Percentiles rank a stretch among this genome's conserved stretches.
These are phyloP conservation scores for Willisornis vidua DNA, from an alignment of 2,113 vertebrate genomes.

Conservation along the genomic window DNA sequence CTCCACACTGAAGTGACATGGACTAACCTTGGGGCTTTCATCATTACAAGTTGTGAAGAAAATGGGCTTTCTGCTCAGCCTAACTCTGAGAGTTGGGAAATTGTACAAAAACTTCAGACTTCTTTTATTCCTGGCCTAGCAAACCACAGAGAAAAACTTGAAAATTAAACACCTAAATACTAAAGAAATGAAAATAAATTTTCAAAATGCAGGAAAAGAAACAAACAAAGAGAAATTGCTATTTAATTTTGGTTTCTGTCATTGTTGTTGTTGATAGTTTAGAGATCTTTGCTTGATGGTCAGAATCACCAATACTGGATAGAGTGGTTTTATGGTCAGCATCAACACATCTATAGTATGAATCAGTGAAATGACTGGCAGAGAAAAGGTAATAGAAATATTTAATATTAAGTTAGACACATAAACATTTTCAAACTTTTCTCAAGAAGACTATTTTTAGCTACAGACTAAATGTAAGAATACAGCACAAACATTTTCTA, in stretches of 20 bases:
- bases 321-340: not conserved
- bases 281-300: not conserved
- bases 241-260: not conserved
- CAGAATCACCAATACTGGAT: not conserved
- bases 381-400: not conserved
- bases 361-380: not conserved
- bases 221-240: not conserved
- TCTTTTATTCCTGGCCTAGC: not conserved
- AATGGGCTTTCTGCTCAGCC: not conserved
- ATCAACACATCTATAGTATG: too few relatives aligned
- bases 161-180: not conserved
- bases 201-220: not conserved
- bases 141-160: not conserved
- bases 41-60: not conserved
- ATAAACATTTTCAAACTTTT: not conserved
- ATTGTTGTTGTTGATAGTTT: not conserved
- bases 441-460: not conserved
- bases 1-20: not conserved
- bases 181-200: not conserved
- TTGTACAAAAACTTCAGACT: not conserved
- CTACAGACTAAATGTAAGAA: not conserved
- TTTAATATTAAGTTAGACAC: not conserved
- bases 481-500: rapidly evolving
- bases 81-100: not conserved
- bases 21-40: not conserved